Evolutionary conservation across 2,888 invertebrate genomes (phyloP), one percentile per base, ranked within the genome.

Genomic region (Trichacis sp.): DNA sequence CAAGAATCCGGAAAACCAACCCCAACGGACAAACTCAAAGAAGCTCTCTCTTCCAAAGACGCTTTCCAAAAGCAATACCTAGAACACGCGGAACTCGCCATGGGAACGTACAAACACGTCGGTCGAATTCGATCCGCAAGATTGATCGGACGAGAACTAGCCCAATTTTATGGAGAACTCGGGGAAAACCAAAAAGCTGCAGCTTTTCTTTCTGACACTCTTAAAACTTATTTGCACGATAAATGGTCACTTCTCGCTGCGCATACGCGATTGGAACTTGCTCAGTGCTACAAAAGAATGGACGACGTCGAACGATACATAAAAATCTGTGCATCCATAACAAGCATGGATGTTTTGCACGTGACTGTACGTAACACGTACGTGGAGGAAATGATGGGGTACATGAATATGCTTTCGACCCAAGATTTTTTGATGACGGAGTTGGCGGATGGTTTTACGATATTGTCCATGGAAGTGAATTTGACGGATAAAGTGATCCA

Each of bases 101-200:
- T 97, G 90, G 96, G 97, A 51, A 97, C 97, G 0, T 97, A 95
- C 80, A 98, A 98, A 79, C 97, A 97, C 85, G 96, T 97, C 68
- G 92, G 87, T 8, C 84, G 88, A 5, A 86, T 90, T 73, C 88
- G 95, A 71, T 96, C 93, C 53, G 97, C 97, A 0, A 89, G 96
- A 40, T 88, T 93, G 46, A 94, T 97, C 57, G 97, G 97, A 0
- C 88, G 93, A 36, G 94, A 97, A 76, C 85, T 98, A 48, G 96
- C 97, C 0, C 89, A 92, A 19, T 97, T 97, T 82, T 97, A 98
- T 84, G 91, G 94, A 73, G 92, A 92, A 68, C 87, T 94, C 6
- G 93, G 93, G 0, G 93, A 95, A 80, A 92, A 93, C 0, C 91
- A 94, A 70, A 96, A 96, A 83, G 94, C 97, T 0, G 93, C 95